phyloP scores from a whole-genome alignment of 2,113 vertebrate genomes.

The Oxyura jamaicensis region DNA sequence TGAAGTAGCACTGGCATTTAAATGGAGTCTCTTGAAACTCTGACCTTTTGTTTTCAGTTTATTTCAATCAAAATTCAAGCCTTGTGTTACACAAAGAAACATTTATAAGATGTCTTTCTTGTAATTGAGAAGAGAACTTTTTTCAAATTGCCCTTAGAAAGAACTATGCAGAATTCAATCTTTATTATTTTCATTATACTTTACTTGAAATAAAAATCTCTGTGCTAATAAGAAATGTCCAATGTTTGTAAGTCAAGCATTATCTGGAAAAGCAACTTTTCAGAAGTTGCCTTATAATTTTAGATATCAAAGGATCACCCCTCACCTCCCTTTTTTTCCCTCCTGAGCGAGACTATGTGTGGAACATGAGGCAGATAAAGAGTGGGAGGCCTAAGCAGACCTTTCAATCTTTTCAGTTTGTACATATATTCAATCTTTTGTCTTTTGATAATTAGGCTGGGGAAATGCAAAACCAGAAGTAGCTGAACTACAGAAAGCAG shows the following conservation, averaged over 20 bases:
- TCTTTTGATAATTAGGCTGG: slow-evolving; percentile 77
- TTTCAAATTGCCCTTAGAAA: background rate
- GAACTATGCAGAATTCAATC: background rate
- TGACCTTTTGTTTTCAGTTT: slow-evolving; percentile 57
- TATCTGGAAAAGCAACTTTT: background rate
- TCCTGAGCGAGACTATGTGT: background rate
- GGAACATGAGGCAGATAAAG: background rate
- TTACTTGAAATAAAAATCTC: background rate
- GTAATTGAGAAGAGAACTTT: background rate
- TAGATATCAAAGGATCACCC: background rate
- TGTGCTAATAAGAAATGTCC: background rate
- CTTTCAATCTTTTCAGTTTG: background rate
- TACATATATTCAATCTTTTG: background rate
- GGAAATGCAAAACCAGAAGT: slow-evolving; percentile 48
- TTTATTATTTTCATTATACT: background rate
- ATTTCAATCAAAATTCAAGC: slow-evolving; percentile 65
- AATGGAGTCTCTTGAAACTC: slow-evolving; percentile 56
- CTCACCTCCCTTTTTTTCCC: background rate
- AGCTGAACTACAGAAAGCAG: slow-evolving; percentile 45
- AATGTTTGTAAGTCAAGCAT: background rate
- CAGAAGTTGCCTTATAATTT: background rate
- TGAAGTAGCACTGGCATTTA: slow-evolving; percentile 66
- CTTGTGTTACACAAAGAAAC: slow-evolving; percentile 50
- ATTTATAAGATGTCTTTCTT: slow-evolving; percentile 40
- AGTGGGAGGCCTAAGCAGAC: background rate